Evolutionary conservation across 2,888 invertebrate genomes (phyloP).

Genomic region (Mellilla xanthometata): DNA sequence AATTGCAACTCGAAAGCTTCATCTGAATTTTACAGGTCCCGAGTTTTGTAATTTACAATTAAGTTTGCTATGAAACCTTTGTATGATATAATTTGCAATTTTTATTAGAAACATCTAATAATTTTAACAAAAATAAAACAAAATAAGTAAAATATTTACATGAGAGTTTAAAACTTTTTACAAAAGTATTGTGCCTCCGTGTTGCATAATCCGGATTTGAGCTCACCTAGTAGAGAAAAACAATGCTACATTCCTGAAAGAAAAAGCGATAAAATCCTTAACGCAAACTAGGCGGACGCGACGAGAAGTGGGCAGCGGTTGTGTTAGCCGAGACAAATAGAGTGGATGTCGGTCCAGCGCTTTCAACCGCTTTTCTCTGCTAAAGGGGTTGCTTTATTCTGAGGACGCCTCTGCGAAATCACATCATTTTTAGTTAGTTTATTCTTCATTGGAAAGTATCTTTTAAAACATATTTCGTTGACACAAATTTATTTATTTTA

Average conservation of each 20-base stretch:
- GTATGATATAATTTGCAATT: too few relatives aligned
- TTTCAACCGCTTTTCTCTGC: slow-evolving; percentile 46
- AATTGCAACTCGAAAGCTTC: slow-evolving; percentile 14
- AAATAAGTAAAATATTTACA: too few relatives aligned
- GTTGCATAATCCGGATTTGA: slow-evolving; percentile 29
- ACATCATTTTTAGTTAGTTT: too few relatives aligned
- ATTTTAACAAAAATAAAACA: slow-evolving; percentile 3
- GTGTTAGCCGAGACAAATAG: slow-evolving; percentile 72
- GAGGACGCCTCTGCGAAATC: too few relatives aligned
- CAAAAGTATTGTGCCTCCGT: slow-evolving; percentile 2
- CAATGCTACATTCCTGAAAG: slow-evolving; percentile 46
- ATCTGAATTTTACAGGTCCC: slow-evolving; percentile 22
- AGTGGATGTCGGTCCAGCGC: slow-evolving; percentile 61
- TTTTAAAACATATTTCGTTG: too few relatives aligned
- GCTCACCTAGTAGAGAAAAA: slow-evolving; percentile 39
- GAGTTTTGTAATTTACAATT: slow-evolving; percentile 5
- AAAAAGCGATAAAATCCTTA: slow-evolving; percentile 69
- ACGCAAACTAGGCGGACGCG: slow-evolving; percentile 63
- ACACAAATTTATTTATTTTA: too few relatives aligned
- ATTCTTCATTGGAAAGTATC: too few relatives aligned
- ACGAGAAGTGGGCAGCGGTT: slow-evolving; percentile 68
- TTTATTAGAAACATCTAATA: too few relatives aligned
- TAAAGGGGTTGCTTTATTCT: slow-evolving; percentile 2
- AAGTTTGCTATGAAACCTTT: slow-evolving; percentile 8
- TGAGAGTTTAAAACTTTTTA: neutral